Conservation (phyloP, 2,113 vertebrate species). For the Archocentrus centrarchus region DNA sequence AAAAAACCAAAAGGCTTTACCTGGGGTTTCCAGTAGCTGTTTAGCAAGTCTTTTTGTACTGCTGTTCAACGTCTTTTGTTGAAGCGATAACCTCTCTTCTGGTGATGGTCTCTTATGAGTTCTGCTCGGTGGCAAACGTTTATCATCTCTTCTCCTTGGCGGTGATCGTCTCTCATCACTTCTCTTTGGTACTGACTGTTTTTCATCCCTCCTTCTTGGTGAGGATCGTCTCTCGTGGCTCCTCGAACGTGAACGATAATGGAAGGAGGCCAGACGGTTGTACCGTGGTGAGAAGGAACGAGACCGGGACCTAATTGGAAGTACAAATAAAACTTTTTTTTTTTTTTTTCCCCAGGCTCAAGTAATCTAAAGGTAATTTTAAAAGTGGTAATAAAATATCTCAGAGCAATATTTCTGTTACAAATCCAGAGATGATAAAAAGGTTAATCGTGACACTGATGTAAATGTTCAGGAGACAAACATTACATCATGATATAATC, state of each 20-base stretch:
- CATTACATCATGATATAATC: background rate
- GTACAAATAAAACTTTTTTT: background rate
- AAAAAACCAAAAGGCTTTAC: background rate
- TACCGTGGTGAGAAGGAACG: slow-evolving; percentile 15
- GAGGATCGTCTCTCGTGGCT: slow-evolving; percentile 23
- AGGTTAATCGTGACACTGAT: background rate
- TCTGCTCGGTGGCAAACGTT: background rate
- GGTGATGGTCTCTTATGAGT: background rate
- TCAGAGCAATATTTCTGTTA: background rate
- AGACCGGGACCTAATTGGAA: slow-evolving; percentile 40
- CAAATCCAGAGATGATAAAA: background rate
- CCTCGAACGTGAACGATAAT: slow-evolving; percentile 21
- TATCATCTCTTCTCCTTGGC: background rate
- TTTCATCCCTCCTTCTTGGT: background rate
- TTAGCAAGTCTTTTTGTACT: background rate
- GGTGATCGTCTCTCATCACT: background rate
- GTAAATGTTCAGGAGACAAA: background rate
- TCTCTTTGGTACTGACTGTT: background rate
- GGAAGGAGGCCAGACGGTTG: background rate
- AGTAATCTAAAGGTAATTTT: background rate
- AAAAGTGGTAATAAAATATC: background rate
- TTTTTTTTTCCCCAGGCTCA: background rate
- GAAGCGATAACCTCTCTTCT: background rate
- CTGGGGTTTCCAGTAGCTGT: background rate
- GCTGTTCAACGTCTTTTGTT: background rate